Evolutionary conservation across 2,888 invertebrate genomes (phyloP), one percentile per base, ranked within the genome.

Genomic region (Chaetoderma sp.): DNA sequence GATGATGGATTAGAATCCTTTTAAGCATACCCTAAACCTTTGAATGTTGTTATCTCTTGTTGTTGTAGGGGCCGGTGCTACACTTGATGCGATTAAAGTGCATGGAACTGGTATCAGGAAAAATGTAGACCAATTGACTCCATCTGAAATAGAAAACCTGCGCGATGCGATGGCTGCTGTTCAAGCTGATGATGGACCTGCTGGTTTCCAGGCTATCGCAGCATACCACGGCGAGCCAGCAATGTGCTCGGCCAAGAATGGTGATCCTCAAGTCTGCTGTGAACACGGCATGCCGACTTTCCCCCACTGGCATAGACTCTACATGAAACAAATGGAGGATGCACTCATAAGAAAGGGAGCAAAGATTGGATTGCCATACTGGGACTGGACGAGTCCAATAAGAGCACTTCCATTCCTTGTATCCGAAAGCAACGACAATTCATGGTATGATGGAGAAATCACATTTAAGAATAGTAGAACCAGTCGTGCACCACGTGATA

Each of bases 221-320:
- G 59, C 60, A 4, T 65, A 28, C 57, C 73, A 74, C 49, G 73
- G 73, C 6, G 62, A 60, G 23, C 73, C 71, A 5, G 50, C 63
- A 5, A 33, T 33, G 30, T 73, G 72, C 45, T 32, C 1, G 52
- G 32, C 8, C n/a, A 4, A 3, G 2, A 21, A 52, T 2, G 52
- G 52, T 1, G 3, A 28, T 16, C 6, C 61, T 2, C 25, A 50
- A 4, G 47, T 64, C 27, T 73, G 72, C 44, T 73, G 72, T 47
- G 52, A 62, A 25, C 72, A 73, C 30, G 72, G 72, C 10, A 67
- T 68, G 71, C 65, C 69, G 28, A 71, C 66, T 23, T 73, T 73
- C 69, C 71, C 73, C 2, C 69, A 67, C 39, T 73, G 73, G 73
- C 73, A 73, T 54, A 49, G 73, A 5, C 64, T 73, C 18, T 73